phyloP scores from a whole-genome alignment of 2,888 invertebrate species.

The Lypha dubia region DNA sequence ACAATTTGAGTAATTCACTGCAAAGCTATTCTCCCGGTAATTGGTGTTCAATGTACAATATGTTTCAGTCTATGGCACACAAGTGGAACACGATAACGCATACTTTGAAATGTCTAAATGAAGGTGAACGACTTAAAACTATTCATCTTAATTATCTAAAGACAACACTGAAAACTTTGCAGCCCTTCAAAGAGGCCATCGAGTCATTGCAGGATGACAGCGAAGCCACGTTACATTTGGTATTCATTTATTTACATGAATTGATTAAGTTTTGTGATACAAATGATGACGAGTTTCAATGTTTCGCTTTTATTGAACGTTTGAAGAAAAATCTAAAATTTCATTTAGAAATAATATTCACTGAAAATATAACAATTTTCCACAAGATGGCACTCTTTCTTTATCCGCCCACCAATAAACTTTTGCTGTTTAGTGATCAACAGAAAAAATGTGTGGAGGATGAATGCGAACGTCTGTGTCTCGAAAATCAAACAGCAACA shows the following conservation, averaged over 20 bases:
- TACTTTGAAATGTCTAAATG: not conserved
- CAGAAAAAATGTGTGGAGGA: conserved; percentile 13
- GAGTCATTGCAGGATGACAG: conserved; percentile 13
- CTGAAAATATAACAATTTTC: conserved; percentile 2
- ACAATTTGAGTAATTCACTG: not conserved
- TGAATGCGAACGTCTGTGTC: not conserved
- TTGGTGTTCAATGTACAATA: not conserved
- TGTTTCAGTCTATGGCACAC: not conserved
- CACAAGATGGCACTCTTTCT: conserved; percentile 37
- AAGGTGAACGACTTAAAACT: not conserved
- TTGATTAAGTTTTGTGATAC: conserved; percentile 9
- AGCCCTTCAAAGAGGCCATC: conserved; percentile 16
- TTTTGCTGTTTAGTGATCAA: not conserved
- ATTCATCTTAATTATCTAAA: not conserved
- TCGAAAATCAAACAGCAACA: not conserved
- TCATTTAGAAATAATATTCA: conserved; percentile 4
- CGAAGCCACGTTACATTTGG: conserved; percentile 9
- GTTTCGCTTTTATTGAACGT: not conserved
- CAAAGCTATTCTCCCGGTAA: not conserved
- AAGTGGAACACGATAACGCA: not conserved
- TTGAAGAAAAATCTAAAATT: conserved; percentile 8
- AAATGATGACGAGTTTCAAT: not conserved
- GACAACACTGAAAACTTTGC: not conserved
- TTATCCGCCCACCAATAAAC: conserved; percentile 34
- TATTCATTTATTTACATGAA: conserved; percentile 28